phyloP scores from a whole-genome alignment of 2,888 invertebrate genomes.

The Trimorus sp. region DNA sequence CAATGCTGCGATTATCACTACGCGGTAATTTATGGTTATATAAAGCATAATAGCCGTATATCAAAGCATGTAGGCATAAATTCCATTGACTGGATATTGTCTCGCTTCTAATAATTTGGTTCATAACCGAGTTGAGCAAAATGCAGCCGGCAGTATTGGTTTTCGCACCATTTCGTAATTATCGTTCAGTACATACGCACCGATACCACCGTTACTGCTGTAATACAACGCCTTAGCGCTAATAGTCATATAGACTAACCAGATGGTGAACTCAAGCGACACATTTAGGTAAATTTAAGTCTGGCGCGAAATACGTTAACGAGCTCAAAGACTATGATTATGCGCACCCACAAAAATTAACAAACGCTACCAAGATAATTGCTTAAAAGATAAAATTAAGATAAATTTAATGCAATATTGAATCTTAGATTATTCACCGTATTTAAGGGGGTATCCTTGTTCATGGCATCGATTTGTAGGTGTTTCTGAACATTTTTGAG shows the following conservation, averaged over 20 bases:
- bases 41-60: conserved; percentile 9
- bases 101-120: conserved; percentile 39
- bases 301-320: background rate
- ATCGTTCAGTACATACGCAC: conserved; percentile 32
- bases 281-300: conserved; percentile 20
- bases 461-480: no score
- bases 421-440: no score
- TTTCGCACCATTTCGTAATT: conserved; percentile 49
- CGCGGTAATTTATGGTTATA: conserved; percentile 1
- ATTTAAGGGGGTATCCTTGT: no score
- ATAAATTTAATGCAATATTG: no score
- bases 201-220: conserved; percentile 34
- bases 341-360: no score
- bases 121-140: conserved; percentile 33
- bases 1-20: background rate
- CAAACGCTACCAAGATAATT: no score
- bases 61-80: conserved; percentile 8
- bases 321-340: no score
- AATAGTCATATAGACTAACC: conserved; percentile 34
- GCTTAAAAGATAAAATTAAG: no score
- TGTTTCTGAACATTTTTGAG: no score
- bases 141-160: conserved; percentile 41
- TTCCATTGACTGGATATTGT: conserved; percentile 32
- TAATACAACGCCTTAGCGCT: conserved; percentile 32
- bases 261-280: conserved; percentile 31